Base-by-base conservation (phyloP, 2,797 vertebrate genomes). In the Oryzias sinensis region DNA sequence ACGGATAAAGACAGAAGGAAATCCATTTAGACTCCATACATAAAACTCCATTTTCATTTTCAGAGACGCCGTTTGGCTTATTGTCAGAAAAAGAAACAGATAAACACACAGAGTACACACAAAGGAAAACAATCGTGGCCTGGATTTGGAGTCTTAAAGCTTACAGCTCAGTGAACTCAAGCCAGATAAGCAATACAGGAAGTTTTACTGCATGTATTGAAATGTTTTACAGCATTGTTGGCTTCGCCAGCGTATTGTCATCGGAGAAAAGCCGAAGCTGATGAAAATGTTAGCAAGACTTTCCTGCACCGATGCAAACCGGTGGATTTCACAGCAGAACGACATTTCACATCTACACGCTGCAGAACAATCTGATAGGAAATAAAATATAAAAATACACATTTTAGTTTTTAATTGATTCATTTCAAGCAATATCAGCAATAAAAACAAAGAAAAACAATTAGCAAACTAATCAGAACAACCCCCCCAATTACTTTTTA, bases 31-130 rank as follows among this genome's bases (percentile, higher is more conserved):
- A 84, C 84, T 89, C 81, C 71, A 89, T 85, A 91, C 87, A 90
- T 90, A 91, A 91, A 92, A 90, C 86, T 22, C 75, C 73, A 91
- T 91, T 91, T 91, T 89, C 84, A 87, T 90, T 92, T 88, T 86
- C 87, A 76, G 81, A 85, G 86, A 72, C 58, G 68, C 70, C 51
- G 76, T 77, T 86, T 72, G 73, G 76, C 87, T 86, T 88, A 89
- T 77, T 86, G 87, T 88, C 87, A 88, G 87, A 89, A 89, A 89
- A 88, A 88, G 82, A 90, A 88, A 90, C 82, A 88, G 88, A 92
- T 89, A 87, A 85, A 87, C 79, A 88, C 87, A 81, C 59, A 74
- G 48, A 80, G 87, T 80, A 80, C 78, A 72, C 79, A 76, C 17
- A 45, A 45, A 46, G 20, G 6, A 44, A n/a, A 77, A 86, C 84